phyloP scores from a whole-genome alignment of 2,113 vertebrate species.

The Morone chrysops region DNA sequence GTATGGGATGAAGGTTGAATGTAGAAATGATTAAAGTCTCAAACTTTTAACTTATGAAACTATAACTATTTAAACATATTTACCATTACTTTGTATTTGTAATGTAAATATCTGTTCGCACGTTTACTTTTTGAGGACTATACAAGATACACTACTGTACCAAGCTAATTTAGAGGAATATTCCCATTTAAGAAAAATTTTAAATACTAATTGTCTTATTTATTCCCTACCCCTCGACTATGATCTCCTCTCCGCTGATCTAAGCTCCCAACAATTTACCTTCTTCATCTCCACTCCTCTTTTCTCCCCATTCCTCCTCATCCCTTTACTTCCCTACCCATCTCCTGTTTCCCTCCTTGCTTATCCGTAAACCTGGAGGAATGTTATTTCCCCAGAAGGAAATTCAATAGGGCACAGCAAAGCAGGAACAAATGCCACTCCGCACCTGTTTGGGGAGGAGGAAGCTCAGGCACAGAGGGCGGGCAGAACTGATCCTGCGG shows the following conservation, averaged over 20 bases:
- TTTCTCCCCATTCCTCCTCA: background rate
- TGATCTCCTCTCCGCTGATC: conserved; percentile 1
- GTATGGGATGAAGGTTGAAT: background rate
- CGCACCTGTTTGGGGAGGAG: conserved; percentile 51
- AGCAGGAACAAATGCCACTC: conserved; percentile 55
- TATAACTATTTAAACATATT: background rate
- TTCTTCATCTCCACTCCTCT: conserved; percentile 8
- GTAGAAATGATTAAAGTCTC: conserved; percentile 4
- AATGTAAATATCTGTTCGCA: background rate
- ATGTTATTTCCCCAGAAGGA: conserved; percentile 47
- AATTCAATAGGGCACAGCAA: conserved; percentile 47
- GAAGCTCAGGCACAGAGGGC: conserved; percentile 40
- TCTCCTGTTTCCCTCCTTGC: conserved; percentile 23
- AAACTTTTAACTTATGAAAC: background rate
- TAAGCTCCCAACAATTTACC: background rate
- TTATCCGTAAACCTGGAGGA: conserved; percentile 51
- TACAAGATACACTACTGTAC: background rate
- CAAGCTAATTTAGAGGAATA: background rate
- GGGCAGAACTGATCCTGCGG: conserved; percentile 56
- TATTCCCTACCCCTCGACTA: background rate
- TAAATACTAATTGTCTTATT: background rate
- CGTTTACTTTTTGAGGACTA: background rate
- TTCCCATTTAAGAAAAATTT: background rate
- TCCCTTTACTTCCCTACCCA: conserved; percentile 4
- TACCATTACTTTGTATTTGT: background rate